Conservation (phyloP, 2,113 vertebrate species). For the Chunga burmeisteri region DNA sequence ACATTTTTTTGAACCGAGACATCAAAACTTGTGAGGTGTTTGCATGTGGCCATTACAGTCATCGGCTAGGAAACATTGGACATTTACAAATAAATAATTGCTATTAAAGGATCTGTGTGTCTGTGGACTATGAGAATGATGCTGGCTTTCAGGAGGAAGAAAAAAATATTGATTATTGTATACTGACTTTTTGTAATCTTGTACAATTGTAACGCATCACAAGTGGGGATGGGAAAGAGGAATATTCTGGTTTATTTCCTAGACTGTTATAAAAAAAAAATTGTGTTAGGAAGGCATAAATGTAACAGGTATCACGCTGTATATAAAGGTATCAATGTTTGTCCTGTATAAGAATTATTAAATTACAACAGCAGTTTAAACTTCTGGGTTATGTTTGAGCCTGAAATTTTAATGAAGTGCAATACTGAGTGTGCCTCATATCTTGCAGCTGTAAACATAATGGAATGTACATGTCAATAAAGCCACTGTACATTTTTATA, state of each 20-base stretch:
- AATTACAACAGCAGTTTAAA: conserved; percentile 98
- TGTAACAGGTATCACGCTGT: conserved; percentile 97
- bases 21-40: conserved; percentile 91
- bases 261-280: conserved; percentile 88
- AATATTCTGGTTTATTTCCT: conserved; percentile 84
- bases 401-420: conserved; percentile 99
- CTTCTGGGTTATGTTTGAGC: conserved; percentile 99
- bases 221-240: conserved; percentile 82
- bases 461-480: conserved; percentile 99
- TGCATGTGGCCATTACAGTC: conserved; percentile 96
- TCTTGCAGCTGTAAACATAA: conserved; percentile 98
- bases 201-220: conserved; percentile 94
- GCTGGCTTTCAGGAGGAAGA: conserved; percentile 73
- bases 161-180: conserved; percentile 85
- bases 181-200: conserved; percentile 95
- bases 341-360: conserved; percentile 97
- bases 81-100: conserved; percentile 84
- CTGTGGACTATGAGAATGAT: conserved; percentile 81
- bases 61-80: conserved; percentile 90
- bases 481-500: conserved; percentile 99
- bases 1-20: conserved; percentile 75
- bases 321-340: conserved; percentile 98
- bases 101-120: conserved; percentile 78
- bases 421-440: conserved; percentile 99
- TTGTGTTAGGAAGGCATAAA: conserved; percentile 88